phyloP scores from a whole-genome alignment of 1,140 invertebrate genomes.

The Hycleus phaleratus region DNA sequence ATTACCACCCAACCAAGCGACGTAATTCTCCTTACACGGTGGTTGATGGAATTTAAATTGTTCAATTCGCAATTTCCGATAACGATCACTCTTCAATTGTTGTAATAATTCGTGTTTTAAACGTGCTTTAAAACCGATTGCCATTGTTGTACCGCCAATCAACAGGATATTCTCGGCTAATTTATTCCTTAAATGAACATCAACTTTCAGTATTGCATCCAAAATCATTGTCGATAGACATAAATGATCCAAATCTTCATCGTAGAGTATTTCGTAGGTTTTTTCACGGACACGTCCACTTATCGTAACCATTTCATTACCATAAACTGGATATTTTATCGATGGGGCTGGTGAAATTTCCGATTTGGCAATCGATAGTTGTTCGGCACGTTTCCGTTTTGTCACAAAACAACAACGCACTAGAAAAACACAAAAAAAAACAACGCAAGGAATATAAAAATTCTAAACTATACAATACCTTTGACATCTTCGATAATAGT shows the following conservation, averaged over 20 bases:
- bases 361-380: conserved; percentile 45
- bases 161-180: conserved; percentile 77
- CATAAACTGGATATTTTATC: conserved; percentile 66
- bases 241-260: conserved; percentile 74
- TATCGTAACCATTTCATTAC: conserved; percentile 52
- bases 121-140: conserved; percentile 69
- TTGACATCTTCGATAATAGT: conserved; percentile 62
- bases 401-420: conserved; percentile 78
- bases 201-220: conserved; percentile 68
- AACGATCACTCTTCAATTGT: conserved; percentile 54
- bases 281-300: conserved; percentile 67
- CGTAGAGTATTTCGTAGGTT: conserved; percentile 75
- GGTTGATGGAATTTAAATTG: conserved; percentile 70
- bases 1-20: conserved; percentile 73
- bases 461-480: conserved; percentile 32
- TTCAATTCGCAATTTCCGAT: conserved; percentile 57
- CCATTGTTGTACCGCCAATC: conserved; percentile 75
- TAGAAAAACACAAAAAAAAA: conserved; percentile 24
- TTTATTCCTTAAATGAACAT: conserved; percentile 60
- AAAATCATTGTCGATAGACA: conserved; percentile 78
- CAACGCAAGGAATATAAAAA: conserved; percentile 7
- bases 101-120: conserved; percentile 65
- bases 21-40: conserved; percentile 77
- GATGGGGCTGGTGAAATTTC: conserved; percentile 46
- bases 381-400: conserved; percentile 57